phyloP scores from a whole-genome alignment of 2,797 vertebrate species.

The Amphiprion clarkii region DNA sequence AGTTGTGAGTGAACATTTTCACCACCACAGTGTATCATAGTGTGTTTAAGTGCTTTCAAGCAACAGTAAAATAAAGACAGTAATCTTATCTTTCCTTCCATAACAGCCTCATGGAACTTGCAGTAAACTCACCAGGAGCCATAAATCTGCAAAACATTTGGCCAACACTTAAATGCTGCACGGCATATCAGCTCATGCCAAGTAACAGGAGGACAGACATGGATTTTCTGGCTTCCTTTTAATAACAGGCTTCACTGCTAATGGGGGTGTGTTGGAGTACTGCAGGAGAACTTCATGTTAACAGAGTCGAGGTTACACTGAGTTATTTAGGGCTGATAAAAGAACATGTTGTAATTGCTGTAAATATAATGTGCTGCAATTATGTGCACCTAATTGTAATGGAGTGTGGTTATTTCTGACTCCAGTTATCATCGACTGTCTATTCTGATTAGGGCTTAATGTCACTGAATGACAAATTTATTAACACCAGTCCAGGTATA shows the following conservation, averaged over 20 bases:
- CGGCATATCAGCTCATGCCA: neutral
- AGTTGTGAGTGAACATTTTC: neutral
- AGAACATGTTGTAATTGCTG: neutral
- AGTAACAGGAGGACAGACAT: neutral
- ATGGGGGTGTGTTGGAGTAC: conserved; percentile 2
- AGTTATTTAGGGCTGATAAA: conserved; percentile 11
- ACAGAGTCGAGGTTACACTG: neutral
- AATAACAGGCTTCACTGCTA: neutral
- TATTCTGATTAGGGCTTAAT: neutral
- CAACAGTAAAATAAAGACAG: neutral
- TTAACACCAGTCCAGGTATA: neutral
- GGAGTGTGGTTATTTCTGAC: neutral
- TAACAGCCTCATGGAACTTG: conserved; percentile 2
- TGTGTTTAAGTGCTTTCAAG: conserved; percentile 20
- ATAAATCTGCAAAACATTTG: conserved; percentile 6
- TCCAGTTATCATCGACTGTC: neutral
- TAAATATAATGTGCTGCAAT: neutral
- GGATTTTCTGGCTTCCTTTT: conserved; percentile 8
- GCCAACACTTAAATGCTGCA: neutral
- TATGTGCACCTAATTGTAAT: neutral
- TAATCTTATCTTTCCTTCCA: conserved; percentile 38
- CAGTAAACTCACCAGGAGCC: conserved; percentile 22
- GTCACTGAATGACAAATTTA: neutral
- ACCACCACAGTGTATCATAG: neutral
- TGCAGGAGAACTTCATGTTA: neutral